A percentile compares a stretch with the other conserved stretches of the same genome.
Conservation (phyloP, 2,797 vertebrate genomes). For the Lophotriccus pileatus region DNA sequence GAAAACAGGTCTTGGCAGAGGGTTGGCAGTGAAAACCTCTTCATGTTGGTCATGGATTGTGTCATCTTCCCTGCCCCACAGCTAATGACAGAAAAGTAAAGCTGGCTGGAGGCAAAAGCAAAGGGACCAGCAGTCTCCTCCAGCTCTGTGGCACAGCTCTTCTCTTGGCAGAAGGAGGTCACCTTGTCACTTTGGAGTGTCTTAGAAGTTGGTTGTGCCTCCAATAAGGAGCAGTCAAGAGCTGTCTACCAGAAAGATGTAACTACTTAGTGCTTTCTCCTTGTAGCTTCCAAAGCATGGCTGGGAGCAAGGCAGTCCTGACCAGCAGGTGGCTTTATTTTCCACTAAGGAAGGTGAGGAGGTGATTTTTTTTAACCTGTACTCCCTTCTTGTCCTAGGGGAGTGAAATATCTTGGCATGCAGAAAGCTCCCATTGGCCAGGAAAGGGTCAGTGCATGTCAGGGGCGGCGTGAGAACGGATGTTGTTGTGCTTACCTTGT, state of each 20-base stretch:
- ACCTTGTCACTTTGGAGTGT: neutral
- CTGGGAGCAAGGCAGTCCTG: neutral
- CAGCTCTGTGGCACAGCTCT: neutral
- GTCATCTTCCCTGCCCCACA: neutral
- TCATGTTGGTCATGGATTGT: rapidly evolving
- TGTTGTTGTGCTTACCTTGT: neutral
- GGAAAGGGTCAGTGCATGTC: neutral
- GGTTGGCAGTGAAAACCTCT: neutral
- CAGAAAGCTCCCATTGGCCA: neutral
- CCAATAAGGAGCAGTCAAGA: neutral
- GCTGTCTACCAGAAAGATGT: neutral
- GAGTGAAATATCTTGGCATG: neutral
- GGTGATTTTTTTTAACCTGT: neutral
- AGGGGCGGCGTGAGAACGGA: too few relatives aligned
- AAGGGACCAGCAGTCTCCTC: neutral
- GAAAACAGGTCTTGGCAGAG: neutral
- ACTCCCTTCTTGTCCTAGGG: neutral
- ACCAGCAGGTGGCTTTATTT: neutral
- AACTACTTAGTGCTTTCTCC: neutral
- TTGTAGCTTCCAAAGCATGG: neutral
- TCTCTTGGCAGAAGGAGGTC: neutral
- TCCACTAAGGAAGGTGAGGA: neutral
- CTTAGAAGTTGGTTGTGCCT: neutral
- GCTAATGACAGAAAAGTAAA: neutral
- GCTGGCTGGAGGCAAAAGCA: neutral